Percentiles rank a stretch among this genome's conserved stretches.
These are phyloP conservation scores for Hirtodrosophila confusa DNA, from an alignment of 2,888 invertebrate genomes.

Conservation along the genomic window DNA sequence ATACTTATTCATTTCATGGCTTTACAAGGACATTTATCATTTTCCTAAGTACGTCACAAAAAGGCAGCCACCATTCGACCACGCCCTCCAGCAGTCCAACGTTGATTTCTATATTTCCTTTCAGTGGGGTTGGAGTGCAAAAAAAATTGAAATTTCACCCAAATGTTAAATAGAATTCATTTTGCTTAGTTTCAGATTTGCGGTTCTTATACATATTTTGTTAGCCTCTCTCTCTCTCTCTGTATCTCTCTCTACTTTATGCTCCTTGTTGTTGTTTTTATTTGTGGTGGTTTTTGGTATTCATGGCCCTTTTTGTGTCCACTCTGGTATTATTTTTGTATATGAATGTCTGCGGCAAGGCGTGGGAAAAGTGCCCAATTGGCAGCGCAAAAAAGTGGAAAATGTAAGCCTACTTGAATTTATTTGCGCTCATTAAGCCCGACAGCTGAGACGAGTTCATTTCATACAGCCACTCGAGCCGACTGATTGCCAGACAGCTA, in stretches of 20 bases:
- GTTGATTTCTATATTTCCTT: constrained; percentile 70
- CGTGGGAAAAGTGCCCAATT: constrained; percentile 50
- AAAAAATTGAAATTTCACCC: constrained; percentile 60
- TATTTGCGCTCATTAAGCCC: constrained; percentile 74
- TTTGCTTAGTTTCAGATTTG: constrained; percentile 65
- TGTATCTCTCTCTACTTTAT: background rate
- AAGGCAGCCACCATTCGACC: constrained; percentile 45
- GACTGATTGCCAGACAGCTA: constrained; percentile 52
- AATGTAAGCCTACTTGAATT: constrained; percentile 76
- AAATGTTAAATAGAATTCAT: constrained; percentile 77
- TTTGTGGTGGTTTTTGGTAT: constrained; percentile 44
- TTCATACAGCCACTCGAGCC: constrained; percentile 42
- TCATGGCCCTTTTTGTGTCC: constrained; percentile 60
- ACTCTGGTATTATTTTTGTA: constrained; percentile 54
- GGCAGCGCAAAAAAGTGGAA: constrained; percentile 55
- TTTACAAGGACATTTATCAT: constrained; percentile 80
- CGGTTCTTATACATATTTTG: constrained; percentile 48
- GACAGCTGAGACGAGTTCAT: constrained; percentile 69
- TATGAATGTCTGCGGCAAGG: constrained; percentile 59
- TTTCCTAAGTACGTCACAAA: constrained; percentile 71
- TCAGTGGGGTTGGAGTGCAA: constrained; percentile 9
- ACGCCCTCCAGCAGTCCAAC: constrained; percentile 26
- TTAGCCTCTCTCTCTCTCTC: background rate
- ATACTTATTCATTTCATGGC: constrained; percentile 78
- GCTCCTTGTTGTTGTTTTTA: background rate